A percentile compares a stretch with the other conserved stretches of the same genome.
phyloP scores from a whole-genome alignment of 2,888 invertebrate genomes.

The Gymnosoma rotundatum region DNA sequence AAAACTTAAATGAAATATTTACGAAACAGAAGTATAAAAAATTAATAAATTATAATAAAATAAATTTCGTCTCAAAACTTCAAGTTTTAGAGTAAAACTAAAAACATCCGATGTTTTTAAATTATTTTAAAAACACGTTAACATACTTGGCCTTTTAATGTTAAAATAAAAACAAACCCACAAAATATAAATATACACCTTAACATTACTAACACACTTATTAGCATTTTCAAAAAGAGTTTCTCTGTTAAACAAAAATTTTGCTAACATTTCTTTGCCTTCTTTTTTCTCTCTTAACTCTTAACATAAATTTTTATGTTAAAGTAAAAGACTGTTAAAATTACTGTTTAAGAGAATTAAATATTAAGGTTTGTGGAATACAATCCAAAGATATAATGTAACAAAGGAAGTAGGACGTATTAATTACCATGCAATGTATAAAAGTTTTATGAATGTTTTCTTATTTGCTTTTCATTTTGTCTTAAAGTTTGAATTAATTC shows the following conservation, averaged over 20 bases:
- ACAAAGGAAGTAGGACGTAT: constrained; percentile 32
- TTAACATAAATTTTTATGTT: background rate
- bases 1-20: too few relatives aligned
- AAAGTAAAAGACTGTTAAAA: background rate
- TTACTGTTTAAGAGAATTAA: constrained; percentile 33
- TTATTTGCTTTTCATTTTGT: background rate
- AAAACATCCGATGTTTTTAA: too few relatives aligned
- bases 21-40: too few relatives aligned
- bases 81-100: too few relatives aligned
- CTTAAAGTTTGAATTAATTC: constrained; percentile 63
- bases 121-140: too few relatives aligned
- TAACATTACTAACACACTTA: too few relatives aligned
- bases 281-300: background rate
- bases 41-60: too few relatives aligned
- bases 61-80: too few relatives aligned
- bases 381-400: constrained; percentile 1
- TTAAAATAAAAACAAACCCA: too few relatives aligned
- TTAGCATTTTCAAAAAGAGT: too few relatives aligned
- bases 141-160: too few relatives aligned
- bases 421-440: constrained; percentile 68
- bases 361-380: background rate
- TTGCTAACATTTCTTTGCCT: background rate
- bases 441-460: constrained; percentile 44
- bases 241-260: background rate
- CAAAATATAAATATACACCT: too few relatives aligned